Base-by-base conservation (phyloP, 2,888 invertebrate species). In the Dermolepida albohirtum region DNA sequence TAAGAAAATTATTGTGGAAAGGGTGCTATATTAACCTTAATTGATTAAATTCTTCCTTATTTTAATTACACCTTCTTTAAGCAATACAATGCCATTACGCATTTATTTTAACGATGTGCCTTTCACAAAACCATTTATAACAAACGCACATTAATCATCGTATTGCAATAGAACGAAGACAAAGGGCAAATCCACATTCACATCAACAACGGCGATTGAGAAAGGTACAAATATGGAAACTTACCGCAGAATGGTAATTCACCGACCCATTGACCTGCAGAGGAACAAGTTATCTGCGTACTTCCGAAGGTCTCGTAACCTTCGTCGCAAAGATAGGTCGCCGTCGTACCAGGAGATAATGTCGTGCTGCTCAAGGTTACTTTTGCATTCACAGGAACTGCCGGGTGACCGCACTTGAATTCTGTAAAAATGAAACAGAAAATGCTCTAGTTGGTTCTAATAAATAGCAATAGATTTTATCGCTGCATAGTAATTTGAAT, bases 271-370 rank as follows among this genome's bases (percentile, higher is more conserved):
- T 89, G 89, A 44, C 91, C 92, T 64, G 87, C 85, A 50, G 89
- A 81, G 63, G 89, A 89, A 82, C 95, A 95, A 69, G 89, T 89
- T 69, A 90, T 83, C 72, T 88, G 87, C 29, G 88, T 86, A 11
- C 90, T 86, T 1, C 96, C 96, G 80, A 96, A 96, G 11, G 95
- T 88, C 81, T 95, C 94, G 82, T 95, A 96, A 11, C 84, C 96
- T 40, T 92, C 89, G 81, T 96, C 96, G 79, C 96, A 96, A 72
- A 89, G 88, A 83, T 94, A 95, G 34, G 88, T 89, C 44, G 94
- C 95, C 11, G 85, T 82, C 0, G 90, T 88, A 41, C 91, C 91
- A 1, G 83, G 77, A 72, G 80, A 78, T 72, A 88, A 86, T 73
- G 78, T 84, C 70, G 86, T 85, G 73, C 84, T 86, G 74, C 89